Evolutionary conservation across 2,113 vertebrate species (phyloP).

Genomic region (Xenopus borealis): DNA sequence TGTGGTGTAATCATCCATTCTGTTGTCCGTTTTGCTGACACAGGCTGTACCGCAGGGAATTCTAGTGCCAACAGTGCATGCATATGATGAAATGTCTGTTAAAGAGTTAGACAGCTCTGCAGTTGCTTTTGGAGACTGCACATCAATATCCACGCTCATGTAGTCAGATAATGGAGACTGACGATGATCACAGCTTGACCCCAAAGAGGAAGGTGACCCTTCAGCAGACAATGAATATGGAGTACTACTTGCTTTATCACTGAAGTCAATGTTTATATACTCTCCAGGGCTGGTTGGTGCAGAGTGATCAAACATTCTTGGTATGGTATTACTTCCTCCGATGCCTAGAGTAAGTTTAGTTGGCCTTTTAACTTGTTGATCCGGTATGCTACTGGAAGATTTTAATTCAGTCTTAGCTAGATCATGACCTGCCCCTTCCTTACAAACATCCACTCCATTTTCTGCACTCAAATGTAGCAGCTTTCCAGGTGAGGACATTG

Average conservation of each 20-base stretch:
- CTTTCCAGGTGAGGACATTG: conserved; percentile 87
- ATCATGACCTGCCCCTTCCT: conserved; percentile 61
- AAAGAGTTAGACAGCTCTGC: conserved; percentile 61
- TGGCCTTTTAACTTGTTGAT: conserved; percentile 67
- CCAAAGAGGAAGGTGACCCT: conserved; percentile 64
- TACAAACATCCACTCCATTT: conserved; percentile 51
- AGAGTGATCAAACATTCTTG: conserved; percentile 63
- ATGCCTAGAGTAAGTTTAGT: conserved; percentile 74
- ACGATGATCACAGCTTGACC: conserved; percentile 63
- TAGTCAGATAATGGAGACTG: conserved; percentile 76
- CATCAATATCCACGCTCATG: conserved; percentile 77
- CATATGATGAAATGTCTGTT: conserved; percentile 63
- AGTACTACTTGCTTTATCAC: conserved; percentile 66
- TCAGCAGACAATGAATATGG: conserved; percentile 66
- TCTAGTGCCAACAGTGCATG: conserved; percentile 67
- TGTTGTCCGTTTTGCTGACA: conserved; percentile 56
- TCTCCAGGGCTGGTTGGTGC: conserved; percentile 73
- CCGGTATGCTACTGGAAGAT: conserved; percentile 54
- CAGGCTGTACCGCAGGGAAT: conserved; percentile 69
- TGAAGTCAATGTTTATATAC: conserved; percentile 87
- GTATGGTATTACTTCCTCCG: conserved; percentile 72
- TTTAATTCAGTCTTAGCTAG: conserved; percentile 61
- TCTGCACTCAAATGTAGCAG: conserved; percentile 66
- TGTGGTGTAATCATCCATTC: conserved; percentile 84
- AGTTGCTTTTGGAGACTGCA: conserved; percentile 65